A percentile compares a stretch with the other conserved stretches of the same genome.
phyloP scores from a whole-genome alignment of 2,888 invertebrate genomes.

The Drosophila antonietae region DNA sequence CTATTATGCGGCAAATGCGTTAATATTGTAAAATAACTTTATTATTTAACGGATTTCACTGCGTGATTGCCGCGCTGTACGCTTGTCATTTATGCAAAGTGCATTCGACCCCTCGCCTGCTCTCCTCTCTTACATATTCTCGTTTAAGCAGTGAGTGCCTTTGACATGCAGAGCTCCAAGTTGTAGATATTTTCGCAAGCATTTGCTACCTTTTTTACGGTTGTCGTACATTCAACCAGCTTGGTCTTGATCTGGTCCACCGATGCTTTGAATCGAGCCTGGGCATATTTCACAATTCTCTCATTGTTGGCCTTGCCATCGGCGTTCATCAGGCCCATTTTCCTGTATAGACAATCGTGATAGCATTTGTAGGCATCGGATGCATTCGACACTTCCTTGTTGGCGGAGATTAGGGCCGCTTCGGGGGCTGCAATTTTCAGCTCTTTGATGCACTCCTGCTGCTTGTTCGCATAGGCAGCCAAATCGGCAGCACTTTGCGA shows the following conservation, averaged over 20 bases:
- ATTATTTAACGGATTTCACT: slow-evolving; percentile 62
- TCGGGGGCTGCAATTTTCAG: slow-evolving; percentile 46
- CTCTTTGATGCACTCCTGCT: slow-evolving; percentile 65
- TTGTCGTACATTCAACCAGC: slow-evolving; percentile 37
- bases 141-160: slow-evolving; percentile 52
- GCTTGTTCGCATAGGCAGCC: slow-evolving; percentile 46
- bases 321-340: slow-evolving; percentile 46
- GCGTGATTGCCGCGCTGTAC: slow-evolving; percentile 47
- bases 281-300: slow-evolving; percentile 42
- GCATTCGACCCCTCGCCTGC: not conserved
- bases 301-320: slow-evolving; percentile 47
- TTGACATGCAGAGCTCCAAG: slow-evolving; percentile 58
- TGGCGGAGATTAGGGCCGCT: slow-evolving; percentile 37
- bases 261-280: slow-evolving; percentile 37
- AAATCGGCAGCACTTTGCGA: slow-evolving; percentile 51
- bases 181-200: slow-evolving; percentile 48
- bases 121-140: not conserved
- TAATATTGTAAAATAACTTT: slow-evolving; percentile 72
- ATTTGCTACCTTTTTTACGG: slow-evolving; percentile 19
- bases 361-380: slow-evolving; percentile 64
- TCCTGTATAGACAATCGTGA: slow-evolving; percentile 61
- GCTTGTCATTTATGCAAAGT: slow-evolving; percentile 48
- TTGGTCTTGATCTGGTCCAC: slow-evolving; percentile 54
- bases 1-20: slow-evolving; percentile 65
- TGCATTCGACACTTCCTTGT: slow-evolving; percentile 49